phyloP scores from a whole-genome alignment of 2,888 invertebrate genomes.

The Oxycera nigricornis region DNA sequence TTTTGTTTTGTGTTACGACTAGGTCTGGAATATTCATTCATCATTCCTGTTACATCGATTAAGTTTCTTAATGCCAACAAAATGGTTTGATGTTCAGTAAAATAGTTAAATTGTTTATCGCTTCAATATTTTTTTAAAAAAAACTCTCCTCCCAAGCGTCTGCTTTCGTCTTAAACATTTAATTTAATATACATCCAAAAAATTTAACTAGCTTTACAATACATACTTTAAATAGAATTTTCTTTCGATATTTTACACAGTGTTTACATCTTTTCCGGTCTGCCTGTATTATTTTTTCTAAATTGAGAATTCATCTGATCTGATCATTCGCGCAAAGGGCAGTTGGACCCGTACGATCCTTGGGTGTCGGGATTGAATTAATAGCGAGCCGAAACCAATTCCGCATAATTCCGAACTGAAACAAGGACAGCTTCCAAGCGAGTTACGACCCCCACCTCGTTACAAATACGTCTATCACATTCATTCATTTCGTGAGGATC shows the following conservation, averaged over 20 bases:
- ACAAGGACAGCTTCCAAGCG: no score
- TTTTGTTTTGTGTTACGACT: not conserved
- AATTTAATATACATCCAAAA: conserved; percentile 34
- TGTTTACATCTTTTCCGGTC: not conserved
- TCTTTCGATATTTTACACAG: conserved; percentile 15
- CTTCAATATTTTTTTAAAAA: not conserved
- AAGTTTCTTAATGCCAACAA: conserved; percentile 31
- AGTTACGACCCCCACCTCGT: no score
- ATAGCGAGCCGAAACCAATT: no score
- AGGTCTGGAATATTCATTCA: not conserved
- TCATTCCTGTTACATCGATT: not conserved
- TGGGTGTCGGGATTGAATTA: no score
- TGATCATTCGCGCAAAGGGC: no score
- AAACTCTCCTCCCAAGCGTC: not conserved
- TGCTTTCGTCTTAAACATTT: conserved; percentile 24
- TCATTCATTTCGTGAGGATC: no score
- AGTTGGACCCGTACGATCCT: no score
- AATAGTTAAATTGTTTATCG: conserved; percentile 28
- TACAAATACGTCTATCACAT: no score
- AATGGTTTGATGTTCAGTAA: conserved; percentile 29
- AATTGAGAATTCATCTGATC: no score
- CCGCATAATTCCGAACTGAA: no score
- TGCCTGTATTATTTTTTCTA: not conserved
- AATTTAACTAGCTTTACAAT: conserved; percentile 29
- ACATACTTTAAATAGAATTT: conserved; percentile 15